A percentile compares a stretch with the other conserved stretches of the same genome.
Evolutionary conservation across 2,888 invertebrate species (phyloP).

Genomic region (Lycocerus yunnanus): DNA sequence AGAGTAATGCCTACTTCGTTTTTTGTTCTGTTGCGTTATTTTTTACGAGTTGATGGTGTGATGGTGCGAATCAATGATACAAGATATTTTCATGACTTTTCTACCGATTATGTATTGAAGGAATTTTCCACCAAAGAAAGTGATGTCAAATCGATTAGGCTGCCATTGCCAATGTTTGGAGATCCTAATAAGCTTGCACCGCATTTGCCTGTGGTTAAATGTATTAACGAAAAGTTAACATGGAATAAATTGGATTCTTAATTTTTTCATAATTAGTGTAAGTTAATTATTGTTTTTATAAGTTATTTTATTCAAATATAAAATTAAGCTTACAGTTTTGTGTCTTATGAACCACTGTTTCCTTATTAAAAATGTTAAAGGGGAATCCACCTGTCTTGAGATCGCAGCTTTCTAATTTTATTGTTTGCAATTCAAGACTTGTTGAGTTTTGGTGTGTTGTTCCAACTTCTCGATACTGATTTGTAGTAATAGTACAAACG

Average conservation of each 20-base stretch:
- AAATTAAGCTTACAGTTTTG: not conserved
- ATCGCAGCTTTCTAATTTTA: too few relatives aligned
- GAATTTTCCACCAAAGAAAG: slow-evolving; percentile 84
- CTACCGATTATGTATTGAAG: slow-evolving; percentile 76
- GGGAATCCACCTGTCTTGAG: too few relatives aligned
- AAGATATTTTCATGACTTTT: slow-evolving; percentile 78
- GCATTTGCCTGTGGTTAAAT: slow-evolving; percentile 63
- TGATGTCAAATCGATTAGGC: slow-evolving; percentile 68
- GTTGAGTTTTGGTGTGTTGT: too few relatives aligned
- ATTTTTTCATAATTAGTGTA: not conserved
- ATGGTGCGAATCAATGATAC: slow-evolving; percentile 88
- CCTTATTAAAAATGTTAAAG: too few relatives aligned
- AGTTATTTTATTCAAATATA: not conserved
- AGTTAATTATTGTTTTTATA: not conserved
- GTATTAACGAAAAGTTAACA: slow-evolving; percentile 54
- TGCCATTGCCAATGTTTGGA: slow-evolving; percentile 64
- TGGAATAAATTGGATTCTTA: slow-evolving; percentile 4
- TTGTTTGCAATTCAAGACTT: too few relatives aligned
- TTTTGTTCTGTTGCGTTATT: slow-evolving; percentile 88
- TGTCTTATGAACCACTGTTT: not conserved
- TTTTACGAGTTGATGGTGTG: slow-evolving; percentile 93
- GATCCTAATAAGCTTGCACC: slow-evolving; percentile 72
- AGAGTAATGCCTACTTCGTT: slow-evolving; percentile 96
- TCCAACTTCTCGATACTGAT: too few relatives aligned
- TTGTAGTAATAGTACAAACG: too few relatives aligned